A percentile compares a stretch with the other conserved stretches of the same genome.
These are phyloP conservation scores for Neosalanx taihuensis DNA, from an alignment of 2,797 vertebrate species.

Conservation along the genomic window DNA sequence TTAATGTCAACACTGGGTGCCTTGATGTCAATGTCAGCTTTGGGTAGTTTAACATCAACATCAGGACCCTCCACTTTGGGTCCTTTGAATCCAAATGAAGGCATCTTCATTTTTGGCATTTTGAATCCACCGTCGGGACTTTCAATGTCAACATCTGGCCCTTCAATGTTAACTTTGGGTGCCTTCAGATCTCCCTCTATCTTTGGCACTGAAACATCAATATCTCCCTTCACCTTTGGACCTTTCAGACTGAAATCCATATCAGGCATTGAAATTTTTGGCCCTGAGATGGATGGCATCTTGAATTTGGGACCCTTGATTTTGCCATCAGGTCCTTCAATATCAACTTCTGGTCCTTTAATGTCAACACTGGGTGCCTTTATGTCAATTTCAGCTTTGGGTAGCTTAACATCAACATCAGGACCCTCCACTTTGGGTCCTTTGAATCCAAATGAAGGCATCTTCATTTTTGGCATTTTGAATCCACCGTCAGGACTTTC, in stretches of 20 bases:
- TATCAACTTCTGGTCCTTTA: too few relatives aligned
- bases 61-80: slow-evolving; percentile 16
- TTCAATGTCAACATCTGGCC: background rate
- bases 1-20: background rate
- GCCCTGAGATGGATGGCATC: too few relatives aligned
- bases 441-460: slow-evolving; percentile 11
- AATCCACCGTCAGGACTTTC: slow-evolving; percentile 14
- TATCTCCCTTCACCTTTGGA: too few relatives aligned
- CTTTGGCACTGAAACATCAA: too few relatives aligned
- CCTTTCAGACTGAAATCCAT: too few relatives aligned
- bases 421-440: slow-evolving; percentile 8
- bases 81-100: slow-evolving; percentile 18
- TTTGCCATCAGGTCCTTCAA: too few relatives aligned
- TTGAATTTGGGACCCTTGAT: too few relatives aligned
- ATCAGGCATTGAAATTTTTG: too few relatives aligned
- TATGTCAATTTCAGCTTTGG: background rate
- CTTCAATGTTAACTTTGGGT: too few relatives aligned
- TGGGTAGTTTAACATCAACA: too few relatives aligned
- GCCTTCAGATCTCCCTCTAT: too few relatives aligned
- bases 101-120: slow-evolving; percentile 26
- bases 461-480: slow-evolving; percentile 25
- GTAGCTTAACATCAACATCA: slow-evolving; percentile 48
- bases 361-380: too few relatives aligned
- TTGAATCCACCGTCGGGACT: slow-evolving; percentile 41
- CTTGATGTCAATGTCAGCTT: background rate